phyloP scores from a whole-genome alignment of 1,140 invertebrate species.

The Orius insidiosus region DNA sequence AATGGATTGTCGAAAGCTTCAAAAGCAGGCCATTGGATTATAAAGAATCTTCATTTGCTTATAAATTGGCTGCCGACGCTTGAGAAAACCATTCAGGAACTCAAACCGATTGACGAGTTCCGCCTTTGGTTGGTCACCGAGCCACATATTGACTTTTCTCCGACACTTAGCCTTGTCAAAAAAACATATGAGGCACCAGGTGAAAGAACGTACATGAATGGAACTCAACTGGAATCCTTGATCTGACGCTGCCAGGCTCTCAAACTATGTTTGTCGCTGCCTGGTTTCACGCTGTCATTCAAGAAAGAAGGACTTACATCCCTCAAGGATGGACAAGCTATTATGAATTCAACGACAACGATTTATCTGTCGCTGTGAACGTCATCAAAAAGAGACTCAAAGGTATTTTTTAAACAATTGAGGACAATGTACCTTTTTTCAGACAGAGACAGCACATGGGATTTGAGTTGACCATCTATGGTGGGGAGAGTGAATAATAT shows the following conservation, averaged over 20 bases:
- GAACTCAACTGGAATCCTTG: too few species aligned
- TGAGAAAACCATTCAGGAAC: slow-evolving; percentile 46
- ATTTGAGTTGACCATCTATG: slow-evolving; percentile 68
- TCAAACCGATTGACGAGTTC: too few species aligned
- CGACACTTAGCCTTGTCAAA: too few species aligned
- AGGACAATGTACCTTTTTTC: too few species aligned
- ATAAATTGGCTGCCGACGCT: slow-evolving; percentile 55
- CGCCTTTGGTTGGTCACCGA: slow-evolving; percentile 62
- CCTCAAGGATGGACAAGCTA: slow-evolving; percentile 75
- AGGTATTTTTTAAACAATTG: slow-evolving; percentile 1
- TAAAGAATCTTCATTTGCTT: slow-evolving; percentile 82
- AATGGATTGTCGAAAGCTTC: slow-evolving; percentile 25
- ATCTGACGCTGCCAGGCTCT: too few species aligned
- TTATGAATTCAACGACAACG: slow-evolving; percentile 78
- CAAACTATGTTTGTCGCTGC: slow-evolving; percentile 50
- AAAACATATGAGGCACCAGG: too few species aligned
- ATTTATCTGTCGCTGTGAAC: slow-evolving; percentile 59
- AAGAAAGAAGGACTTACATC: slow-evolving; percentile 73
- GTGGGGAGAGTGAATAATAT: slow-evolving; percentile 70
- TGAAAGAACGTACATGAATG: too few species aligned
- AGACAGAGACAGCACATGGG: slow-evolving; percentile 42
- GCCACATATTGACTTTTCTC: too few species aligned
- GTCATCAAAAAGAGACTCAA: slow-evolving; percentile 36
- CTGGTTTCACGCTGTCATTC: slow-evolving; percentile 72
- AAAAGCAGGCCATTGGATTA: slow-evolving; percentile 48